Evolutionary conservation across 2,797 vertebrate species (phyloP), one percentile per base, ranked within the genome.

Genomic region (Uromys caudimaculatus): DNA sequence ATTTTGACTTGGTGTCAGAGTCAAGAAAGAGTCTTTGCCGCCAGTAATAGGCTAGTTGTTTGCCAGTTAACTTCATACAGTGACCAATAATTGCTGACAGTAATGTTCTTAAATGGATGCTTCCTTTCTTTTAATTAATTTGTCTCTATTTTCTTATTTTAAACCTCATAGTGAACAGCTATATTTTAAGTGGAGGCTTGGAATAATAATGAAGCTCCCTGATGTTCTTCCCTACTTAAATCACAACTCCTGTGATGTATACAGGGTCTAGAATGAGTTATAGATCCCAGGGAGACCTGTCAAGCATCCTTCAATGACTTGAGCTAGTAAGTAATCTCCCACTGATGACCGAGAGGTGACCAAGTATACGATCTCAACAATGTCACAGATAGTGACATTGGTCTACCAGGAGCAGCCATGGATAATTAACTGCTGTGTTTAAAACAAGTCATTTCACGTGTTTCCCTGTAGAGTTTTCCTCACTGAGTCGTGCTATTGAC

Each of bases 171-270:
- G 38, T 81, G 50, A 97, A 38, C 29, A 77, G 56, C 78, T 71
- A 82, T 91, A 60, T 92, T 96, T 78, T 95, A 97, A 96, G 58
- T 16, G 0, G 83, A 38, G 97, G 62, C 87, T 96, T 97, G 58
- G 60, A 97, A 88, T 97, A 93, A 87, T 0, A 38, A 19, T 89
- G 94, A 76, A 82, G 44, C 32, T 97, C 86, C 60, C 50, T 84
- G 44, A 67, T 95, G 24, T 90, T 54, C 93, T 95, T 58, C 44
- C 7, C 56, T 56, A 84, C 50, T 35, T 94, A 84, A 78, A 91
- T 97, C 54, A 95, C 64, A 69, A 82, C 16, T 97, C 92, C 89
- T 89, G 60, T 60, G 44, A 47, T 77, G 12, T 91, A 29, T 3
- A 12, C 64, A 76, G 58, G 16, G n/a, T 32, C 12, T 21, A 44